Evolutionary conservation across 2,113 vertebrate species (phyloP), one percentile per base, ranked within the genome.

Genomic region (Melanotaenia duboulayi): DNA sequence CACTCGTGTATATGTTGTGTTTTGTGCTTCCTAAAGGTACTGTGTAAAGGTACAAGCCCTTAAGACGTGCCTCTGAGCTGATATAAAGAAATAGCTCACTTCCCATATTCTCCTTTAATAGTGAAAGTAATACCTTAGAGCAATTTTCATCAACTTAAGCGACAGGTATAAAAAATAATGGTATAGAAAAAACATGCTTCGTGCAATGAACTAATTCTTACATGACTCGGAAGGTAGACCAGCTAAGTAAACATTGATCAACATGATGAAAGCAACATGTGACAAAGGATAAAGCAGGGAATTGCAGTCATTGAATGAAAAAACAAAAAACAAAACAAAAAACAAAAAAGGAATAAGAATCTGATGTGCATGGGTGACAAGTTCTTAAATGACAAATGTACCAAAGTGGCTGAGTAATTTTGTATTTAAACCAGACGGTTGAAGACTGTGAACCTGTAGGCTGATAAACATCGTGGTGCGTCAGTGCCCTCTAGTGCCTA

Each of bases 401-500:
- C 44, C 24, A 48, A 44, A 24, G 19, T 48, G 10, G 46, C 9
- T 62, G 11, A 2, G 20, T 39, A 40, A 6, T 19, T 24, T 6
- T 65, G 16, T 40, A 22, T 19, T 25, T 23, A 23, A 20, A 51
- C 49, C 4, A 20, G 4, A 58, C 8, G 2, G 9, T 22, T 19
- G n/a, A n/a, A 32, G 12, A 57, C 11, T 46, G 20, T 23, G 19
- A 22, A 25, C 7, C 20, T 59, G 14, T 39, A 42, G 20, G n/a
- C 23, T 40, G 32, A 35, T 12, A 50, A 67, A 8, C 48, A 55
- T 24, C 16, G 28, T 78, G 48, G 46, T 65, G 20, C 71, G 39
- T 52, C 9, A 14, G 2, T 82, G 12, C 89, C 90, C 75, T 82
- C 94, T 93, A 78, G 87, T 90, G 94, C 87, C 59, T 50, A 49